These are phyloP conservation scores for Brachionus rotundiformis DNA, from an alignment of 1,140 invertebrate genomes.

Conservation along the genomic window DNA sequence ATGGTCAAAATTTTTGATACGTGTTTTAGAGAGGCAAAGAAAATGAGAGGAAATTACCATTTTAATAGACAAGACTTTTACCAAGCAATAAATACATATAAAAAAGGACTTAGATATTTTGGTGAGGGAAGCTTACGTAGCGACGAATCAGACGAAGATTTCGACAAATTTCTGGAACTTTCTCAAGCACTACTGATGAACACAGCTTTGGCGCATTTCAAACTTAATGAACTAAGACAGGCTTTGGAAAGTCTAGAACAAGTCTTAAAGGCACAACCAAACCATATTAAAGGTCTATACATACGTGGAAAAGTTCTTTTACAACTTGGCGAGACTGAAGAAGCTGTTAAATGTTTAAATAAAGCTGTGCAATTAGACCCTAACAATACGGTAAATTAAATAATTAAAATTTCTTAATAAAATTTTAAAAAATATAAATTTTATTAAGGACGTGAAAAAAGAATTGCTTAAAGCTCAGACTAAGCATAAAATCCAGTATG, in stretches of 20 bases:
- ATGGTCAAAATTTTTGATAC: background rate
- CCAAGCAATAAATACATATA: slow-evolving; percentile 6
- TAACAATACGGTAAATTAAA: background rate
- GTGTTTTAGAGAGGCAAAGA: slow-evolving; percentile 29
- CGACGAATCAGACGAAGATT: slow-evolving; percentile 22
- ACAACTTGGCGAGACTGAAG: slow-evolving; percentile 43
- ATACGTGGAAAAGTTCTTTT: slow-evolving; percentile 26
- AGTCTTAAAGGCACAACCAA: slow-evolving; percentile 1
- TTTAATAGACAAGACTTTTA: slow-evolving; percentile 49
- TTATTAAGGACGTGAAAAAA: slow-evolving; percentile 25
- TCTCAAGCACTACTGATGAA: slow-evolving; percentile 47
- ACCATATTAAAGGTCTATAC: slow-evolving; percentile 47
- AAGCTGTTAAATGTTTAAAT: slow-evolving; percentile 10
- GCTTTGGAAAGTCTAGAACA: slow-evolving; percentile 29
- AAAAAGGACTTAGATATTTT: slow-evolving; percentile 35
- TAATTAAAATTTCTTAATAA: background rate
- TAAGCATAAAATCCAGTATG: slow-evolving; percentile 36
- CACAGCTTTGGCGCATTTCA: slow-evolving; percentile 26
- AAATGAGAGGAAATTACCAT: slow-evolving; percentile 36
- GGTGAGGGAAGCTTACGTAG: slow-evolving; percentile 3
- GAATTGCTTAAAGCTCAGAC: slow-evolving; percentile 46
- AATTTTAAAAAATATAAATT: background rate
- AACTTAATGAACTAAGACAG: background rate
- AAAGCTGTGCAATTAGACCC: slow-evolving; percentile 31
- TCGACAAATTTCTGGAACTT: slow-evolving; percentile 33